Evolutionary conservation across 2,888 invertebrate genomes (phyloP), one percentile per base, ranked within the genome.

Genomic region (Hartigia nigra): DNA sequence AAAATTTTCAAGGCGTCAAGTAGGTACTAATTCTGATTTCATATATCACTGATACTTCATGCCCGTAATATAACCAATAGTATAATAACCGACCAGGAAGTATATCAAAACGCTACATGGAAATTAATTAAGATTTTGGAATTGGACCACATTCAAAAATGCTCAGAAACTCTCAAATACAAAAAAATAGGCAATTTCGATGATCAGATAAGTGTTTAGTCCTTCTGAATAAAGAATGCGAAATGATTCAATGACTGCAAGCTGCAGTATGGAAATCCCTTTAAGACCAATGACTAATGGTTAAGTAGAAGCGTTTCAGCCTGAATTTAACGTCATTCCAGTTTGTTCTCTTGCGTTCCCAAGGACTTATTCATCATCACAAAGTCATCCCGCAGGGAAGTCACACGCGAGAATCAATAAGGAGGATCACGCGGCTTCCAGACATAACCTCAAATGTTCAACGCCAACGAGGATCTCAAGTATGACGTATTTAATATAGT

Each of bases 281-380:
- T 75, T 34, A 34, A 75, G 31, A 23, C 37, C 36, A 31, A 35
- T 75, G 75, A 75, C 34, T 75, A 75, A 75, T 75, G 32, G 75
- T 23, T 36, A 23, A 36, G 75, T 5, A 36, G 37, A 36, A 75
- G 9, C 23, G 36, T 75, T 75, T 1, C 5, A 36, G 31, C 34
- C 12, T 35, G 23, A 32, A 31, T 75, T 35, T 34, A 34, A 32
- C 72, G 70, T 74, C 55, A 55, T 23, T 55, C 55, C 55, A 2
- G 55, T 55, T 23, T 55, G 39, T 70, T 78, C 75, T 75, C 74
- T 70, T 3, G 69, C 79, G 69, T 77, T 75, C 37, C 77, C 79
- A 79, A 79, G 76, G 78, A 70, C 74, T 69, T 76, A 77, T 74
- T 72, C 76, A 76, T 77, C 76, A 79, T 35, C 75, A 35, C 55